Conservation (phyloP, 2,113 vertebrate species). For the Catagonus wagneri region DNA sequence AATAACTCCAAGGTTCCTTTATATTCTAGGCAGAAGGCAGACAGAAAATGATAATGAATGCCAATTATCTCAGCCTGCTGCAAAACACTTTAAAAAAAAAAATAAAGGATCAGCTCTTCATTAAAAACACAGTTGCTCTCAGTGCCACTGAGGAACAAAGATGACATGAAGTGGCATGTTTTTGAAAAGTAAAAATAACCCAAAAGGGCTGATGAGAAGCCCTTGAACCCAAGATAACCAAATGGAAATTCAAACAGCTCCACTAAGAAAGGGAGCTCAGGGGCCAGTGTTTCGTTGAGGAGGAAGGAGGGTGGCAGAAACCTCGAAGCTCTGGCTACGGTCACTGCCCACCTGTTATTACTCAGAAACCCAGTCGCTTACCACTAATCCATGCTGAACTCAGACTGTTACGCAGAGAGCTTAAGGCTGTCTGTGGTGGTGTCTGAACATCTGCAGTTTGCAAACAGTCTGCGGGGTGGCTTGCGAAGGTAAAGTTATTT, state of each 20-base stretch:
- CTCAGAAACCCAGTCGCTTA: neutral
- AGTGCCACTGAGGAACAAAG: slow-evolving; percentile 66
- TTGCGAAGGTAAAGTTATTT: neutral
- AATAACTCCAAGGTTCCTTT: slow-evolving; percentile 38
- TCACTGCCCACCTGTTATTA: neutral
- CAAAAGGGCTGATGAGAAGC: slow-evolving; percentile 65
- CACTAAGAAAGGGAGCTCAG: neutral
- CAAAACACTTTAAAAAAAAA: slow-evolving; percentile 62
- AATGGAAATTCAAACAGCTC: neutral
- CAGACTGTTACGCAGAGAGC: neutral
- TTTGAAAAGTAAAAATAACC: slow-evolving; percentile 70
- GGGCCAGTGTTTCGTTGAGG: neutral
- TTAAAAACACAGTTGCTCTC: slow-evolving; percentile 71
- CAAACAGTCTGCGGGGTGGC: neutral
- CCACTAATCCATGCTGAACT: neutral
- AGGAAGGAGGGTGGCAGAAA: neutral
- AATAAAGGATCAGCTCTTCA: neutral
- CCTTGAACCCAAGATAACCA: slow-evolving; percentile 22
- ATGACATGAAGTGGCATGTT: slow-evolving; percentile 64
- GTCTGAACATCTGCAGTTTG: slow-evolving; percentile 51
- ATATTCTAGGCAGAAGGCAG: slow-evolving; percentile 60
- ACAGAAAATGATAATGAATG: slow-evolving; percentile 60
- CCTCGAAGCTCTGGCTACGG: neutral
- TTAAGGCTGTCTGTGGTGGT: neutral
- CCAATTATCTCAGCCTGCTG: slow-evolving; percentile 26